These are phyloP conservation scores for Oryzias sinensis DNA, from an alignment of 2,797 vertebrate species.

Conservation along the genomic window DNA sequence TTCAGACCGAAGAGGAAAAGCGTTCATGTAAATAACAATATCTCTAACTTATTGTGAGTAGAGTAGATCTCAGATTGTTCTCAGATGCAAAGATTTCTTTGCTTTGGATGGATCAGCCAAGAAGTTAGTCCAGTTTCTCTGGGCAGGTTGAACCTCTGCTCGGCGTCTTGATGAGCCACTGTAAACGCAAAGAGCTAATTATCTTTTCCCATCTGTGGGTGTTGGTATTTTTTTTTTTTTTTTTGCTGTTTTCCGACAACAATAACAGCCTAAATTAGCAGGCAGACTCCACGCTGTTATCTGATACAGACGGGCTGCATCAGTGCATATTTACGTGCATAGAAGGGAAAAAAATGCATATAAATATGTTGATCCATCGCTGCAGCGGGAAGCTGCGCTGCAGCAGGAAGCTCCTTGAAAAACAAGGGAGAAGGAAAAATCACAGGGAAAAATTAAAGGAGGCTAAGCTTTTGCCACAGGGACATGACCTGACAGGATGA, in stretches of 20 bases:
- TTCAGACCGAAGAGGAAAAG: too few relatives aligned
- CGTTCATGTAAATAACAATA: too few relatives aligned
- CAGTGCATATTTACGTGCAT: neutral
- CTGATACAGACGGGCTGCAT: neutral
- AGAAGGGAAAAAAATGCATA: neutral
- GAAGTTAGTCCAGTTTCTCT: too few relatives aligned
- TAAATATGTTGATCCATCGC: neutral
- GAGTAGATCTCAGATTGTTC: too few relatives aligned
- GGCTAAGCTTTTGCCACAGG: neutral
- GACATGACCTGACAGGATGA: neutral
- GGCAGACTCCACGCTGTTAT: slow-evolving; percentile 7
- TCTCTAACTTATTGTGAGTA: too few relatives aligned
- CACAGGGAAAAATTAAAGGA: neutral
- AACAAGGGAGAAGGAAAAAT: neutral
- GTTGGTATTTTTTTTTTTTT: neutral
- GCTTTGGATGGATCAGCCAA: too few relatives aligned
- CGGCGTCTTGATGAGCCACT: neutral
- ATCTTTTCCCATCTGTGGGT: neutral
- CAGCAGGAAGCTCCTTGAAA: neutral
- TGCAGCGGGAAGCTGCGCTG: neutral
- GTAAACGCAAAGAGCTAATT: neutral
- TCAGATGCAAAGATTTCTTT: neutral
- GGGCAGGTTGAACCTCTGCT: neutral
- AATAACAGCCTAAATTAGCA: slow-evolving; percentile 3
- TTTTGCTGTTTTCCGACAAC: neutral